Percentiles rank a stretch among this genome's conserved stretches.
These are phyloP conservation scores for Urocitellus parryii DNA, from an alignment of 2,113 vertebrate genomes.

Conservation along the genomic window DNA sequence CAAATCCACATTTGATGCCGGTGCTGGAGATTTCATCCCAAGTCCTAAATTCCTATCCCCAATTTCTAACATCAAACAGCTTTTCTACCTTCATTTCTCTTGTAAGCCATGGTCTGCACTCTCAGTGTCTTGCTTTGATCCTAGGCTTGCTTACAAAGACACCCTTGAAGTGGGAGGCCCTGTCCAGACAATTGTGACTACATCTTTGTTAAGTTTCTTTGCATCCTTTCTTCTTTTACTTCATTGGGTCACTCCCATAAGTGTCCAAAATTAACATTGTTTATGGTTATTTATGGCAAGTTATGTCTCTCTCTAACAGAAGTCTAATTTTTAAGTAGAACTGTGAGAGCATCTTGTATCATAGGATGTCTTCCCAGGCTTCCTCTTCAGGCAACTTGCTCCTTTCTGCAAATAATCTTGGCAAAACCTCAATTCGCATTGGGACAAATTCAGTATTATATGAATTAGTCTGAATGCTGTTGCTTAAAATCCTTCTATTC, in stretches of 20 bases:
- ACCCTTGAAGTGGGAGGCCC: neutral
- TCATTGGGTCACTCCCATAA: neutral
- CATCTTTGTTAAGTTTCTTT: neutral
- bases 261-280: neutral
- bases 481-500: neutral
- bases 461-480: neutral
- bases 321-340: constrained; percentile 35
- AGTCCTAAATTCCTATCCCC: constrained; percentile 20
- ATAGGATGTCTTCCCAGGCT: neutral
- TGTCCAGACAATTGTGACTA: neutral
- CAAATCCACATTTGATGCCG: neutral
- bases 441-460: neutral
- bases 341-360: neutral
- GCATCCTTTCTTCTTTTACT: neutral
- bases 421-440: constrained; percentile 25
- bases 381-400: neutral
- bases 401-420: constrained; percentile 13
- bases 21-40: neutral
- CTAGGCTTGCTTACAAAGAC: constrained; percentile 27
- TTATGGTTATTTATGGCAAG: neutral
- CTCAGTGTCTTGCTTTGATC: constrained; percentile 22
- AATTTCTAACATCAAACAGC: neutral
- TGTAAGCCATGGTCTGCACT: neutral
- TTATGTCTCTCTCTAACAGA: neutral
- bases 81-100: neutral